A percentile compares a stretch with the other conserved stretches of the same genome.
phyloP scores from a whole-genome alignment of 1,140 invertebrate genomes.

The Drosophila auraria region DNA sequence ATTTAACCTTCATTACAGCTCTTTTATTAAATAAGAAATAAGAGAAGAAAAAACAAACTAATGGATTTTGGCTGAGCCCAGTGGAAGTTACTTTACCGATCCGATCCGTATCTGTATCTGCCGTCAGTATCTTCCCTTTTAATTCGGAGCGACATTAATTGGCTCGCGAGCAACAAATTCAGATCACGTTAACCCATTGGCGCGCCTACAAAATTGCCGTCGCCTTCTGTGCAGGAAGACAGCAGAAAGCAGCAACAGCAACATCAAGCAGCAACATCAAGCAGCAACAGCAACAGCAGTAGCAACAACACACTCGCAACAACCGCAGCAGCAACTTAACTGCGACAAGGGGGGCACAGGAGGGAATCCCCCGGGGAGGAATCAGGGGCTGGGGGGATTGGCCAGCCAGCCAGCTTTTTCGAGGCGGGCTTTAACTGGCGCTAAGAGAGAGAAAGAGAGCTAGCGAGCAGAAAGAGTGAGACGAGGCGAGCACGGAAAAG shows the following conservation, averaged over 20 bases:
- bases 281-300: constrained; percentile 6
- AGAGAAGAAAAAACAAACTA: background rate
- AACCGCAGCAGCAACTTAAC: constrained; percentile 53
- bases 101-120: constrained; percentile 37
- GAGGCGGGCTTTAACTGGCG: constrained; percentile 70
- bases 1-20: background rate
- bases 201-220: constrained; percentile 70
- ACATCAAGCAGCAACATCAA: constrained; percentile 4
- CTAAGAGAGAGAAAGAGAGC: constrained; percentile 38
- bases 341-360: constrained; percentile 16
- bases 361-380: background rate
- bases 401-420: constrained; percentile 45
- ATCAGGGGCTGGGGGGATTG: constrained; percentile 21
- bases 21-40: constrained; percentile 1
- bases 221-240: constrained; percentile 61
- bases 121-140: constrained; percentile 37
- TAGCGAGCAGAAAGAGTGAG: constrained; percentile 19
- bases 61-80: constrained; percentile 31
- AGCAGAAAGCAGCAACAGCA: constrained; percentile 23
- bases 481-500: constrained; percentile 34
- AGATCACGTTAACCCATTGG: constrained; percentile 81
- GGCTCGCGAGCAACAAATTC: constrained; percentile 78
- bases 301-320: constrained; percentile 47
- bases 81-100: constrained; percentile 36
- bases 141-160: constrained; percentile 68